Evolutionary conservation across 1,140 invertebrate species (phyloP).

Genomic region (Armadillidium nasatum): DNA sequence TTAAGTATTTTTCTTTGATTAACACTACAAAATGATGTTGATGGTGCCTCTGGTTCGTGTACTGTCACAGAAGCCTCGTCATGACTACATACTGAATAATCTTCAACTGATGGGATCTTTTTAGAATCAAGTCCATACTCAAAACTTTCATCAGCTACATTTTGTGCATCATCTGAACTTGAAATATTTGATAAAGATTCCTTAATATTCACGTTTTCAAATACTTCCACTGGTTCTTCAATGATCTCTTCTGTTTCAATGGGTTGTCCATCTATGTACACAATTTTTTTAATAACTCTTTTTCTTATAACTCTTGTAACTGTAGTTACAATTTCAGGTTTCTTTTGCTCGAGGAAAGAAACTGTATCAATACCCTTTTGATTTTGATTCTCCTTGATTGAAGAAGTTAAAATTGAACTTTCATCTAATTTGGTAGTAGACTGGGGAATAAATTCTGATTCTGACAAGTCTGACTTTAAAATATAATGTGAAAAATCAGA

Average conservation of each 20-base stretch:
- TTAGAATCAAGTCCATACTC: background rate
- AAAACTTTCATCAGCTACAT: background rate
- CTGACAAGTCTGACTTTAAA: too few relatives aligned
- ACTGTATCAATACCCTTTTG: background rate
- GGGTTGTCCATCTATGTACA: slow-evolving; percentile 37
- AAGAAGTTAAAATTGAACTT: too few relatives aligned
- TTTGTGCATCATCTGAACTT: too few relatives aligned
- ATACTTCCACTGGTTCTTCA: slow-evolving; percentile 30
- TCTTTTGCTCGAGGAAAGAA: background rate
- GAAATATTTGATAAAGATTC: too few relatives aligned
- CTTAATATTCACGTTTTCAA: background rate
- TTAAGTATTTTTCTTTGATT: slow-evolving; percentile 27
- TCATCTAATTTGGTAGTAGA: too few relatives aligned
- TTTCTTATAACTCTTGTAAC: slow-evolving; percentile 66
- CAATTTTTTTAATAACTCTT: slow-evolving; percentile 50
- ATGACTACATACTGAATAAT: background rate
- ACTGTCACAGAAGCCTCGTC: background rate
- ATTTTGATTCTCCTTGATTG: too few relatives aligned
- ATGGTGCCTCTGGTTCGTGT: slow-evolving; percentile 16
- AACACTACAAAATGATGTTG: slow-evolving; percentile 16
- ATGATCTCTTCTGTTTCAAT: slow-evolving; percentile 38
- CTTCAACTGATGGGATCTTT: background rate
- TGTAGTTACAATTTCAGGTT: slow-evolving; percentile 24
- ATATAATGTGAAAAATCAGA: too few relatives aligned
- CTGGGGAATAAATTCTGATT: too few relatives aligned